Evolutionary conservation across 2,797 vertebrate genomes (phyloP).

Genomic region (Eupleurogrammus muticus): DNA sequence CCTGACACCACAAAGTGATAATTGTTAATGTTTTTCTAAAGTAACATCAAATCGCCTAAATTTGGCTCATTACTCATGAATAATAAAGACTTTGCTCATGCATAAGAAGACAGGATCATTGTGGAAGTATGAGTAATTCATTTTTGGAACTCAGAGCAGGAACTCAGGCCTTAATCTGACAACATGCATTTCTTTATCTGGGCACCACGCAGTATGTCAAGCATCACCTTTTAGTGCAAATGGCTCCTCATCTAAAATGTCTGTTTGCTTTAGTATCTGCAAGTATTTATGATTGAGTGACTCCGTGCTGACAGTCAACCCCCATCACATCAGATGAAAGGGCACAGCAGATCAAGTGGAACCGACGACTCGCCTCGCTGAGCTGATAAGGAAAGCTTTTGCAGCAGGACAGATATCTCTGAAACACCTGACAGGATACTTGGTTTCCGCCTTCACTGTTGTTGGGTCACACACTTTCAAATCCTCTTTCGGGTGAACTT

Average conservation of each 20-base stretch:
- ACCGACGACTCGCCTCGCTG: constrained; percentile 37
- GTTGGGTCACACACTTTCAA: neutral
- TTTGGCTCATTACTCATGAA: neutral
- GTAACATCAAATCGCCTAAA: neutral
- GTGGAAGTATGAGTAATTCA: neutral
- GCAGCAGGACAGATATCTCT: constrained; percentile 32
- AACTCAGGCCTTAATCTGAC: neutral
- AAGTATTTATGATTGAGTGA: constrained; percentile 47
- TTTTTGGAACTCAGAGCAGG: neutral
- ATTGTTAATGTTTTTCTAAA: neutral
- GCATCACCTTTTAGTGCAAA: constrained; percentile 9
- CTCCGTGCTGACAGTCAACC: constrained; percentile 36
- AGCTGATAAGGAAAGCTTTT: constrained; percentile 59
- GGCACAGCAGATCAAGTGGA: constrained; percentile 58
- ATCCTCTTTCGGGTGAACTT: constrained; percentile 5
- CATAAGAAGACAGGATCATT: neutral
- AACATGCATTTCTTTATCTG: constrained; percentile 10
- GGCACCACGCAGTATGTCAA: constrained; percentile 2
- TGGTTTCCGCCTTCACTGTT: constrained; percentile 19
- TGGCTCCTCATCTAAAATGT: constrained; percentile 13
- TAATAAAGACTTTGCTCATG: no score
- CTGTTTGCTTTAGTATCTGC: constrained; percentile 10
- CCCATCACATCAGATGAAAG: constrained; percentile 49
- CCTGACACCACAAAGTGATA: neutral
- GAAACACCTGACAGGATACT: constrained; percentile 62